These are phyloP conservation scores for Chaenocephalus aceratus DNA, from an alignment of 2,113 vertebrate species.

Conservation along the genomic window DNA sequence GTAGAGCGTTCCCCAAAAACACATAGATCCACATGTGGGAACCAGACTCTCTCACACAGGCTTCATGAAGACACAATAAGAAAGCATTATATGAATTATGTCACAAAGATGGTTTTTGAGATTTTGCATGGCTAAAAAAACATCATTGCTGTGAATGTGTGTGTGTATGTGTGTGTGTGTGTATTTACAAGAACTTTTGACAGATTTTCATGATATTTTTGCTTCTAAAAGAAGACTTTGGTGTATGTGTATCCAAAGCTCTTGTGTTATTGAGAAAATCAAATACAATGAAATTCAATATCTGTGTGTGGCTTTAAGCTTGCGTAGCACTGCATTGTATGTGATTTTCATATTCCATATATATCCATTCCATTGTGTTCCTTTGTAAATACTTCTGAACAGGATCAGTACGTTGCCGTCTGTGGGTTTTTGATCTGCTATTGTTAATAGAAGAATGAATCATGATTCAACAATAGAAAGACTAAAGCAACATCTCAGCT, in stretches of 20 bases:
- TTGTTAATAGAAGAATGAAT: conserved; percentile 21
- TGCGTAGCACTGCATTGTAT: background rate
- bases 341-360: conserved; percentile 15
- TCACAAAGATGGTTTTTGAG: background rate
- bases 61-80: conserved; percentile 68
- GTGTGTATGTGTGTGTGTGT: too few relatives aligned
- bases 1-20: conserved; percentile 90
- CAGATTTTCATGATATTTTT: background rate
- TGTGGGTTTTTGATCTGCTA: conserved; percentile 3
- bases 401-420: conserved; percentile 17
- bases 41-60: conserved; percentile 81
- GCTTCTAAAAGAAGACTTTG: background rate
- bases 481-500: conserved; percentile 1
- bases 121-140: background rate
- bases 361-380: conserved; percentile 2
- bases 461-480: conserved; percentile 37
- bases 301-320: background rate
- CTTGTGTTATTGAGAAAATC: background rate
- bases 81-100: background rate
- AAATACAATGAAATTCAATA: conserved; percentile 21
- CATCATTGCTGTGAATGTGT: background rate
- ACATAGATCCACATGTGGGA: conserved; percentile 92
- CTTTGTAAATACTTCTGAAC: background rate
- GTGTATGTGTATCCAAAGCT: background rate
- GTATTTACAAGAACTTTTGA: too few relatives aligned